Conservation (phyloP, 2,797 vertebrate species). For the Cryptoblepharus egeriae region DNA sequence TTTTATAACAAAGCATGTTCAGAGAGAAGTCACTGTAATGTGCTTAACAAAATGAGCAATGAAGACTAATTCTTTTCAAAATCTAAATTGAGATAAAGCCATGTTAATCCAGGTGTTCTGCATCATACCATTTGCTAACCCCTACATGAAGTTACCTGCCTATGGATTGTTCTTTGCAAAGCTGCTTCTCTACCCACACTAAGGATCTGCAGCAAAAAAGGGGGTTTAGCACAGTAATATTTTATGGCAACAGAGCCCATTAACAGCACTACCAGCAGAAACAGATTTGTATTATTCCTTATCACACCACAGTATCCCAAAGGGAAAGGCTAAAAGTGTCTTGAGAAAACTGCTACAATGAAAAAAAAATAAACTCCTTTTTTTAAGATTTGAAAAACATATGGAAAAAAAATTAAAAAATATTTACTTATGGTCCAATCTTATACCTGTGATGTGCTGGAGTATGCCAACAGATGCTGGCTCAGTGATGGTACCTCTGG, state of each 20-base stretch:
- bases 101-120: conserved; percentile 33
- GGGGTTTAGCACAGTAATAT: conserved; percentile 27
- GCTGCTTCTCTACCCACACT: conserved; percentile 26
- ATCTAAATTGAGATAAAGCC: not conserved
- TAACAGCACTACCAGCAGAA: conserved; percentile 49
- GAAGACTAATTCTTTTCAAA: conserved; percentile 41
- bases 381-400: not conserved
- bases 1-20: not conserved
- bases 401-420: not conserved
- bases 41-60: conserved; percentile 18
- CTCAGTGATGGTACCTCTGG: too few species aligned
- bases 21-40: not conserved
- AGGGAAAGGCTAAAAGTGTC: conserved; percentile 29
- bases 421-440: too few species aligned
- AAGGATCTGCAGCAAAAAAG: conserved; percentile 33
- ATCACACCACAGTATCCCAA: conserved; percentile 45
- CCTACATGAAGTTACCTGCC: conserved; percentile 45
- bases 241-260: conserved; percentile 43
- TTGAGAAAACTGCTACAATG: conserved; percentile 1
- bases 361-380: conserved; percentile 8
- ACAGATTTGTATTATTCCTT: conserved; percentile 46
- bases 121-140: conserved; percentile 51
- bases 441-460: too few species aligned
- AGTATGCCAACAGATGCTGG: too few species aligned
- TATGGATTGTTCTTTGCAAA: conserved; percentile 58